Evolutionary conservation across 1,140 invertebrate species (phyloP).

Genomic region (Reticulitermes speratus): DNA sequence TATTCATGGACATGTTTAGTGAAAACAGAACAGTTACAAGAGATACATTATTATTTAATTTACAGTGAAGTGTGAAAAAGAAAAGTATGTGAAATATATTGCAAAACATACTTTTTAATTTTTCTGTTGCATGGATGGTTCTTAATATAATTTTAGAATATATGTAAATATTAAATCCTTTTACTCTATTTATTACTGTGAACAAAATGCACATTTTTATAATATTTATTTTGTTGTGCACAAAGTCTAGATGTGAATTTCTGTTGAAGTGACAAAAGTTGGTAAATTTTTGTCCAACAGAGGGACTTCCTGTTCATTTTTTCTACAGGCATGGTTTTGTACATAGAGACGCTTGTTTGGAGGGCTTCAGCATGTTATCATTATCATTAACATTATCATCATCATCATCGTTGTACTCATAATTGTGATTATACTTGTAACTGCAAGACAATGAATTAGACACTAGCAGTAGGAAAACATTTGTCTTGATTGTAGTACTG

Average conservation of each 20-base stretch:
- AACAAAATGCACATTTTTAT: conserved; percentile 13
- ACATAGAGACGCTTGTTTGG: conserved; percentile 2
- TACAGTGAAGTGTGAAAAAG: not conserved
- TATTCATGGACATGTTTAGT: not conserved
- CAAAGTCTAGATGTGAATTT: not conserved
- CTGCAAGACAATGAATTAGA: not conserved
- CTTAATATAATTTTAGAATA: not conserved
- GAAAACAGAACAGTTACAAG: not conserved
- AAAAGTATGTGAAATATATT: not conserved
- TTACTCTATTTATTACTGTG: conserved; percentile 15
- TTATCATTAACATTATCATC: too few species aligned
- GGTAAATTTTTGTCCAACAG: not conserved
- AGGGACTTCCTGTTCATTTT: not conserved
- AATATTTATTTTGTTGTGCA: conserved; percentile 6
- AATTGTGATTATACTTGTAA: not conserved
- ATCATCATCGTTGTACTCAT: too few species aligned
- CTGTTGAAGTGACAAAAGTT: not conserved
- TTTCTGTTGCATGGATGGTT: conserved; percentile 4
- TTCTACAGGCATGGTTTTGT: not conserved
- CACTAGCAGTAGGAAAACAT: conserved; percentile 1
- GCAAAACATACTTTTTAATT: not conserved
- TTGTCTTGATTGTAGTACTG: conserved; percentile 3
- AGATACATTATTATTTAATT: not conserved
- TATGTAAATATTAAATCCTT: conserved; percentile 18
- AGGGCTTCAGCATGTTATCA: not conserved